Conservation (phyloP, 2,888 invertebrate genomes). For the Gymnosoma rotundatum region DNA sequence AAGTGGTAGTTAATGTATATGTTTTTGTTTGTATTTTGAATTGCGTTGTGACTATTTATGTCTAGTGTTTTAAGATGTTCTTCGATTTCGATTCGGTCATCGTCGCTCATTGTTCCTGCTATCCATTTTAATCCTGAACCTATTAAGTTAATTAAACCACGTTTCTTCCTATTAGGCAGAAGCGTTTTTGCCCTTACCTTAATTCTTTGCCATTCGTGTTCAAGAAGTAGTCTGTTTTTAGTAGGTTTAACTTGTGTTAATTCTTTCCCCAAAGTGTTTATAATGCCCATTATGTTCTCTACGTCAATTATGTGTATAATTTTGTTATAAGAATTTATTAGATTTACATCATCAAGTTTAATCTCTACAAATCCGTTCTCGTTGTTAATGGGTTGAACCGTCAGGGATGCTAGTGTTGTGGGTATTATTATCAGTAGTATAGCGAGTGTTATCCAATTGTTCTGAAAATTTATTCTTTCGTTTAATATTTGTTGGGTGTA, state of each 20-base stretch:
- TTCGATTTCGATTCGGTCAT: slow-evolving; percentile 13
- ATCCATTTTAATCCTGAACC: slow-evolving; percentile 7
- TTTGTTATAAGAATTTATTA: neutral
- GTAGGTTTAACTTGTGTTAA: neutral
- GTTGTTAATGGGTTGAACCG: slow-evolving; percentile 6
- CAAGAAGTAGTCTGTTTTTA: neutral
- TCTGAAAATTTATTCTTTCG: slow-evolving; percentile 40
- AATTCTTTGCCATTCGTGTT: neutral
- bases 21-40: neutral
- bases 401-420: neutral
- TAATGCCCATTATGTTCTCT: neutral
- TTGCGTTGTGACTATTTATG: neutral
- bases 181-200: slow-evolving; percentile 3
- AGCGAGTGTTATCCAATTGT: slow-evolving; percentile 3
- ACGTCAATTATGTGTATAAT: slow-evolving; percentile 7
- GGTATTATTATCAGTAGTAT: neutral
- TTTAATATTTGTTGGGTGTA: slow-evolving; percentile 60
- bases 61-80: neutral
- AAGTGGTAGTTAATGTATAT: neutral
- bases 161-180: neutral
- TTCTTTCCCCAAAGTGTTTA: neutral
- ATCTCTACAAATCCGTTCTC: neutral
- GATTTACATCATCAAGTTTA: neutral
- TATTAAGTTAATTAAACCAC: neutral
- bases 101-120: slow-evolving; percentile 16